A percentile compares a stretch with the other conserved stretches of the same genome.
Conservation (phyloP, 2,888 invertebrate species). For the Agrotis segetum region DNA sequence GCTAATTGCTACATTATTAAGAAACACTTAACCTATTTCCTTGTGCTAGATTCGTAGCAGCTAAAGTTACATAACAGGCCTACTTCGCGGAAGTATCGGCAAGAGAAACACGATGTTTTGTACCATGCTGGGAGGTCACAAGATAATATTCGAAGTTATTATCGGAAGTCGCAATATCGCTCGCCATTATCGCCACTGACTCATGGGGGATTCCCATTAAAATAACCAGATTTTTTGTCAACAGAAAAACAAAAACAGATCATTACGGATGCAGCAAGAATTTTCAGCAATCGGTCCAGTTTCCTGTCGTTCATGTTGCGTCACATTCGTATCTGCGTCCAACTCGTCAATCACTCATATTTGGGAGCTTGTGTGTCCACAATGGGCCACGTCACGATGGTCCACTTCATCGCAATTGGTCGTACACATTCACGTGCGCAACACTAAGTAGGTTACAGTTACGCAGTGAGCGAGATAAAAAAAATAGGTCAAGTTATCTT, state of each 20-base stretch:
- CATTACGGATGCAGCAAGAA: constrained; percentile 14
- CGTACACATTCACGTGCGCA: constrained; percentile 79
- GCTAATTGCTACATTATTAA: constrained; percentile 88
- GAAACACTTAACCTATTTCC: constrained; percentile 88
- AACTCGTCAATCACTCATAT: constrained; percentile 67
- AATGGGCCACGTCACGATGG: constrained; percentile 67
- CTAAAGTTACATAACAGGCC: constrained; percentile 75
- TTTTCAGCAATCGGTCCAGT: constrained; percentile 25
- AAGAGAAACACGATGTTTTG: constrained; percentile 45
- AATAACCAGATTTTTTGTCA: constrained; percentile 19
- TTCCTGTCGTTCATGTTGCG: constrained; percentile 62
- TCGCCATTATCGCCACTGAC: constrained; percentile 50
- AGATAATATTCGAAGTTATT: constrained; percentile 52
- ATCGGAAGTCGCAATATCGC: constrained; percentile 34
- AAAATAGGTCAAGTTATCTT: constrained; percentile 91
- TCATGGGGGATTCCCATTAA: constrained; percentile 57
- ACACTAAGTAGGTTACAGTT: constrained; percentile 87
- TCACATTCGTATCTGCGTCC: constrained; percentile 62
- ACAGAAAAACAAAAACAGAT: constrained; percentile 27
- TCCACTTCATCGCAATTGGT: constrained; percentile 79
- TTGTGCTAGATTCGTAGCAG: constrained; percentile 80
- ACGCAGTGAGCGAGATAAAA: constrained; percentile 87
- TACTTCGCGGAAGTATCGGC: constrained; percentile 73
- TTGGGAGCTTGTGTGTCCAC: constrained; percentile 69
- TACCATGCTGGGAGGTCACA: constrained; percentile 47